Conservation (phyloP, 2,113 vertebrate genomes). For the Labeo catla region DNA sequence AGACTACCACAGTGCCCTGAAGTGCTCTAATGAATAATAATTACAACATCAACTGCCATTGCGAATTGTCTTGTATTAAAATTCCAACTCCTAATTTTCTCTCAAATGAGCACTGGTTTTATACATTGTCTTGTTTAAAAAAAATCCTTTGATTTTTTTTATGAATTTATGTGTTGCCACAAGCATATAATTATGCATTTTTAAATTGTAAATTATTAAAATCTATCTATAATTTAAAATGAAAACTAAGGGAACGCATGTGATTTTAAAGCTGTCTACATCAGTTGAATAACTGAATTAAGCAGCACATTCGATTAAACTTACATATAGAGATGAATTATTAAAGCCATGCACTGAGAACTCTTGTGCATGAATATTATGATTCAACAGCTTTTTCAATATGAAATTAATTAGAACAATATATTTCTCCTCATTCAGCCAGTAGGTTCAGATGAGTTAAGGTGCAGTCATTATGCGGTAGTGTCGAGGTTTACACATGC, state of each 20-base stretch:
- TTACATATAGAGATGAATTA: slow-evolving; percentile 58
- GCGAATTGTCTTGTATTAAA: not conserved
- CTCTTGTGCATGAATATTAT: slow-evolving; percentile 32
- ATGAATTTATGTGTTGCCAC: slow-evolving; percentile 59
- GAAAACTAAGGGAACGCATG: slow-evolving; percentile 57
- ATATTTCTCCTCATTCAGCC: slow-evolving; percentile 32
- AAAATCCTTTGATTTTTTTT: slow-evolving; percentile 32
- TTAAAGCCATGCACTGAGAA: slow-evolving; percentile 44
- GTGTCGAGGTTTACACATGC: not conserved
- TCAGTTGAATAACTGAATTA: slow-evolving; percentile 56
- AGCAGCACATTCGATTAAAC: slow-evolving; percentile 61
- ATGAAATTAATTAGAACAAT: slow-evolving; percentile 46
- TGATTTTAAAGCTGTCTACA: slow-evolving; percentile 58
- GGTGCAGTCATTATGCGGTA: slow-evolving; percentile 11
- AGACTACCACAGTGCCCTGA: slow-evolving; percentile 9
- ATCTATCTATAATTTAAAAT: slow-evolving; percentile 70
- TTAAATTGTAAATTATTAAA: slow-evolving; percentile 70
- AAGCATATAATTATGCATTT: slow-evolving; percentile 66
- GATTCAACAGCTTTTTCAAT: slow-evolving; percentile 36
- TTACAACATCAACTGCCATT: slow-evolving; percentile 18
- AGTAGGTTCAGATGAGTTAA: slow-evolving; percentile 10
- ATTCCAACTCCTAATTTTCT: not conserved
- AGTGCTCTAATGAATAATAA: slow-evolving; percentile 10
- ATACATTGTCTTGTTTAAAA: not conserved
- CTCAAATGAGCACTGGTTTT: slow-evolving; percentile 8